Conservation (phyloP, 2,113 vertebrate species). For the Gnathonemus echidnorhynchus region DNA sequence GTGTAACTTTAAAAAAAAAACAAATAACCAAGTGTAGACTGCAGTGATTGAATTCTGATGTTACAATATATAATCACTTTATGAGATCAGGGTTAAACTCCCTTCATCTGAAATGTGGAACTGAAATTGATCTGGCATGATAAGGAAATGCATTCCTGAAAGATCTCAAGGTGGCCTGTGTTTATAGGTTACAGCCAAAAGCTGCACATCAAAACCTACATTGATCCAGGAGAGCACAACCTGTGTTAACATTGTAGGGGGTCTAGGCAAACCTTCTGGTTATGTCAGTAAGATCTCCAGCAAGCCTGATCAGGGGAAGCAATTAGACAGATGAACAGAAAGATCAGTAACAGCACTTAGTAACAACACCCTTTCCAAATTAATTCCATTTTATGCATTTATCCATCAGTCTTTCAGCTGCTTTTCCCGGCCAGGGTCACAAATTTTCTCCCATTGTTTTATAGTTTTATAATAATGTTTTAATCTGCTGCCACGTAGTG, state of each 20-base stretch:
- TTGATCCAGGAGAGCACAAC: neutral
- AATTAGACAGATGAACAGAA: neutral
- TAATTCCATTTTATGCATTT: neutral
- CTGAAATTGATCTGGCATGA: conserved; percentile 36
- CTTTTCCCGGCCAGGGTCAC: neutral
- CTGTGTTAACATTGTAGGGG: neutral
- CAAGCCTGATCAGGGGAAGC: neutral
- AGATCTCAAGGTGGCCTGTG: conserved; percentile 45
- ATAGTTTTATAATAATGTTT: neutral
- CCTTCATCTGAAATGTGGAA: conserved; percentile 37
- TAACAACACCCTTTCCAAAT: neutral
- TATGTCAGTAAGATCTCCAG: neutral
- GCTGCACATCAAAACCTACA: neutral
- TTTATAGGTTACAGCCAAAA: neutral
- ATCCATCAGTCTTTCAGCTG: neutral
- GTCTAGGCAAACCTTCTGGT: neutral
- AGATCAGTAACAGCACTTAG: neutral
- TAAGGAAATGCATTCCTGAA: conserved; percentile 45
- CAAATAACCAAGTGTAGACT: neutral
- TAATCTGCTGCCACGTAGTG: neutral
- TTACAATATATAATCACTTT: conserved; percentile 32
- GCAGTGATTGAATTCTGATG: conserved; percentile 8
- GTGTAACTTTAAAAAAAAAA: neutral
- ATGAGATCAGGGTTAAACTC: conserved; percentile 47
- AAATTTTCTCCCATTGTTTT: neutral